Conservation (phyloP, 2,113 vertebrate species). For the Rhabdomys dilectus region DNA sequence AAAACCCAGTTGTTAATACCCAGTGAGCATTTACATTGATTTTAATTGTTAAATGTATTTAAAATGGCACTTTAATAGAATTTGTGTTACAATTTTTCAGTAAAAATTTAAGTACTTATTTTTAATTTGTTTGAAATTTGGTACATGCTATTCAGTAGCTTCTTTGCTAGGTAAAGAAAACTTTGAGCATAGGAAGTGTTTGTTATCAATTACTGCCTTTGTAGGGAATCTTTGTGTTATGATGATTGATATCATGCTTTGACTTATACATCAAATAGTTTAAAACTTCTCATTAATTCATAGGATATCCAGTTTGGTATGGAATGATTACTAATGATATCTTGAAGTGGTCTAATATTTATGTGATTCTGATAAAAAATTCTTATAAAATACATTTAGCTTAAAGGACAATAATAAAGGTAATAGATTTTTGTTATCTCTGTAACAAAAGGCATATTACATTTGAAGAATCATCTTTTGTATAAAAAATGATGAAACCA, state of each 20-base stretch:
- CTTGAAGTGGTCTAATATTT: conserved; percentile 11
- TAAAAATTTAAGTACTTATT: conserved; percentile 42
- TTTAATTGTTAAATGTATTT: neutral
- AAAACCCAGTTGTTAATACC: too few relatives aligned
- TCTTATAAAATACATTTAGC: neutral
- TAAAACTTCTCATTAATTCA: neutral
- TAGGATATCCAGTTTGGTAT: neutral
- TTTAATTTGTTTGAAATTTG: conserved; percentile 9
- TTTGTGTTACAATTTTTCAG: neutral
- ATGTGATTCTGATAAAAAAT: neutral
- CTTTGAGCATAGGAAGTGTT: neutral
- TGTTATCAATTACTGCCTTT: neutral
- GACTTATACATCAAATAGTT: neutral
- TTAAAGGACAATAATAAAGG: neutral
- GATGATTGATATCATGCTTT: neutral
- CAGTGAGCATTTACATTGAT: neutral
- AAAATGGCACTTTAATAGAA: neutral
- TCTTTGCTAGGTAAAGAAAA: conserved; percentile 6
- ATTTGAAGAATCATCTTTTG: neutral
- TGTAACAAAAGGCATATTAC: neutral
- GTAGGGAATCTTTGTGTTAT: neutral
- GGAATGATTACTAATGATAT: neutral
- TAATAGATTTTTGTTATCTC: conserved; percentile 3
- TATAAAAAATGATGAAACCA: conserved; percentile 18
- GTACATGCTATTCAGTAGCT: neutral